Evolutionary conservation across 2,113 vertebrate genomes (phyloP).

Genomic region (Lophotis ruficrista): DNA sequence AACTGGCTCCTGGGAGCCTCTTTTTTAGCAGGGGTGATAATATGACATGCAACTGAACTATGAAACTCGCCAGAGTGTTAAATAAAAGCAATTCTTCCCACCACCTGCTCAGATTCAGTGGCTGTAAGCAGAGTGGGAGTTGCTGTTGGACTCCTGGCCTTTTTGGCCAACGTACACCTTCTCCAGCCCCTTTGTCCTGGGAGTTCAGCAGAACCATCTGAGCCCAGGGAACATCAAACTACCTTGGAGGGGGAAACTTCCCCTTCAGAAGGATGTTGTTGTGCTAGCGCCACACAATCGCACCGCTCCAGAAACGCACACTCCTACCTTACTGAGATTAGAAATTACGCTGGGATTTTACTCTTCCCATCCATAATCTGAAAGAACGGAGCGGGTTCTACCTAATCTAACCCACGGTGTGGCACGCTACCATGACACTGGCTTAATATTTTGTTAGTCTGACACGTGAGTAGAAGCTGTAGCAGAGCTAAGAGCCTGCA

Average conservation of each 20-base stretch:
- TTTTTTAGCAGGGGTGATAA: not conserved
- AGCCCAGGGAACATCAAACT: not conserved
- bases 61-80: not conserved
- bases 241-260: not conserved
- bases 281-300: not conserved
- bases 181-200: not conserved
- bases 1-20: not conserved
- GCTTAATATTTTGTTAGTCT: not conserved
- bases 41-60: no score
- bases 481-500: conserved; percentile 36
- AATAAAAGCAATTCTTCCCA: not conserved
- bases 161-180: not conserved
- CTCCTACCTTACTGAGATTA: not conserved
- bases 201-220: not conserved
- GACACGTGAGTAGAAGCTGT: conserved; percentile 18
- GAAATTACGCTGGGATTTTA: not conserved
- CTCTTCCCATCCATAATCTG: not conserved
- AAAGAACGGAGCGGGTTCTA: not conserved
- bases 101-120: not conserved
- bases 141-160: not conserved
- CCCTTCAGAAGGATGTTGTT: not conserved
- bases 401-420: not conserved
- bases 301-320: not conserved
- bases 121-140: not conserved
- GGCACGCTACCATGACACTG: not conserved